Evolutionary conservation across 2,797 vertebrate species (phyloP).

Genomic region (Poeciliopsis gracilis): DNA sequence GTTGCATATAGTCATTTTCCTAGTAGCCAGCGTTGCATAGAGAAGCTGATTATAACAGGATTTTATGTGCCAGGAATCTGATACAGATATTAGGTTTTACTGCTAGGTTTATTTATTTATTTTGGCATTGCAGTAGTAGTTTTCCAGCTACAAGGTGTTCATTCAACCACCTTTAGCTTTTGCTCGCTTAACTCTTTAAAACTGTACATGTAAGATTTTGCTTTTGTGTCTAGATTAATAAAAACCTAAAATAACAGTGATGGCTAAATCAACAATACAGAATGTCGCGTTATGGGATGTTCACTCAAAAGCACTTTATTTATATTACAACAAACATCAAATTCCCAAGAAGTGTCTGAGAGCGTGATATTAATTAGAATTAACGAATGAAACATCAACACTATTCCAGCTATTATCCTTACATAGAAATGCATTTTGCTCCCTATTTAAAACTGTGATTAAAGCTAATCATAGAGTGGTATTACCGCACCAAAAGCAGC

Average conservation of each 20-base stretch:
- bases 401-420: background rate
- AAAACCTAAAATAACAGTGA: background rate
- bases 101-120: background rate
- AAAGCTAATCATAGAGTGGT: background rate
- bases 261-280: background rate
- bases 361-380: background rate
- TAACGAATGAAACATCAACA: conserved; percentile 12
- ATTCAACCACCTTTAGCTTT: background rate
- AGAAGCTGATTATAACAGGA: conserved; percentile 9
- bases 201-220: background rate
- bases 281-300: background rate
- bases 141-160: background rate
- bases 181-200: background rate
- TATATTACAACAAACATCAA: background rate
- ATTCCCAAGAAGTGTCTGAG: background rate
- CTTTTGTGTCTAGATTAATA: background rate
- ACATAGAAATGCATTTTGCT: background rate
- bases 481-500: background rate
- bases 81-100: conserved; percentile 29
- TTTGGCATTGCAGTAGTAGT: conserved; percentile 8
- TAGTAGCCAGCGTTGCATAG: conserved; percentile 16
- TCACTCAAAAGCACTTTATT: background rate
- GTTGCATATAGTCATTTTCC: conserved; percentile 13
- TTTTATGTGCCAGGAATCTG: conserved; percentile 30
- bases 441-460: conserved; percentile 5